A percentile compares a stretch with the other conserved stretches of the same genome.
phyloP scores from a whole-genome alignment of 2,113 vertebrate genomes.

The Craseonycteris thonglongyai region DNA sequence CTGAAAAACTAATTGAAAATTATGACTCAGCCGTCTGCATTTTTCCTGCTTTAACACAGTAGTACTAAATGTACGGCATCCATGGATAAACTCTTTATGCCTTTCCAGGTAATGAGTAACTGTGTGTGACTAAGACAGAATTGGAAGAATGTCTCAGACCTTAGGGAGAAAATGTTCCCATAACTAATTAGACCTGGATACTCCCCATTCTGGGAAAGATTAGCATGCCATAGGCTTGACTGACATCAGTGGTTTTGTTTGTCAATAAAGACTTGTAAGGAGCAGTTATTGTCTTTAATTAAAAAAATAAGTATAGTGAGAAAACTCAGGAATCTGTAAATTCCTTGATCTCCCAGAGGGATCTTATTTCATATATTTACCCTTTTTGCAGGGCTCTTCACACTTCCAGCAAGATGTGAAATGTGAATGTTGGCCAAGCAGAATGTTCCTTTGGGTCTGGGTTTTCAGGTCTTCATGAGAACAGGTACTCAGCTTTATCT shows the following conservation, averaged over 20 bases:
- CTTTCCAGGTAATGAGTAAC: constrained; percentile 76
- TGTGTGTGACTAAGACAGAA: constrained; percentile 69
- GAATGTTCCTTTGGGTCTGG: background rate
- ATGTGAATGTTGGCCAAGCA: background rate
- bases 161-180: background rate
- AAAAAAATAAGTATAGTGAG: background rate
- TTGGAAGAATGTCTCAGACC: constrained; percentile 48
- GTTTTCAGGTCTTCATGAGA: constrained; percentile 10
- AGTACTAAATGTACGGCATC: constrained; percentile 36
- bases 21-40: constrained; percentile 74
- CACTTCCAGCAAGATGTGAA: background rate
- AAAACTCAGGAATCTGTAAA: background rate
- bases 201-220: constrained; percentile 32
- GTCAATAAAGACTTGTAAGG: background rate
- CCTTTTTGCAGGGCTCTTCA: background rate
- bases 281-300: background rate
- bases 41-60: constrained; percentile 67
- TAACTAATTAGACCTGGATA: background rate
- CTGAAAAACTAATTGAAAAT: constrained; percentile 66
- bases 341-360: background rate
- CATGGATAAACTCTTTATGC: constrained; percentile 47
- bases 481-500: background rate
- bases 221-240: background rate
- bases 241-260: background rate
- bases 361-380: background rate